Base-by-base conservation (phyloP, 2,888 invertebrate species). In the Ophion obscuratus region DNA sequence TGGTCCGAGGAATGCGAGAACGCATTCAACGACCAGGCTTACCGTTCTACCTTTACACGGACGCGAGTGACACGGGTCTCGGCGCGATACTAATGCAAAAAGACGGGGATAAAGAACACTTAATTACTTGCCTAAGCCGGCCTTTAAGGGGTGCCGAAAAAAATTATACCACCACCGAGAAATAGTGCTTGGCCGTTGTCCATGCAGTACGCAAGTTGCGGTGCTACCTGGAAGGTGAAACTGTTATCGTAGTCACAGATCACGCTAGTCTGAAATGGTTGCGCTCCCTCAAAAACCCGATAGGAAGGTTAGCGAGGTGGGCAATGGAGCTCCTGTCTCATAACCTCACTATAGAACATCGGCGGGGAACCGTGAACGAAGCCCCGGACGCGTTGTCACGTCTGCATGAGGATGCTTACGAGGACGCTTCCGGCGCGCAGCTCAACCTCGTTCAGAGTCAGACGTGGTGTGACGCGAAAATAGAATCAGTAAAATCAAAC, bases 181-280 rank as follows among this genome's bases (percentile, higher is more conserved):
- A 31, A 31, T 0, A 31, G 31, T 31, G 87, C 11, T 53, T 86
- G 0, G 87, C 86, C 4, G 84, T 87, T 9, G 53, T 88, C 7
- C 80, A 78, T 75, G 71, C 83, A 0, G 77, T 86, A 0, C 47
- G 71, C 2, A 85, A 87, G 14, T 88, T 87, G 6, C 44, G 86
- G 17, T 62, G 76, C 2, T 88, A 88, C 47, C 73, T 88, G 7
- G 88, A 88, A 24, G 87, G 75, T 2, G 47, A 47, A 24, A 7
- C 73, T 0, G 91, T 91, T 57, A 89, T 78, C 5, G 90, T 91
- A 0, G 80, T 90, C 0, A 91, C 89, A 0, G 90, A 90, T 40
- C 90, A 91, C 17, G 62, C 71, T 11, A 87, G 85, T 14, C 59
- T 91, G 6, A 47, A 73, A 0, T 91, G 89, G 90, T 62, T 89